Conservation (phyloP, 2,797 vertebrate species). For the Myotis myotis region DNA sequence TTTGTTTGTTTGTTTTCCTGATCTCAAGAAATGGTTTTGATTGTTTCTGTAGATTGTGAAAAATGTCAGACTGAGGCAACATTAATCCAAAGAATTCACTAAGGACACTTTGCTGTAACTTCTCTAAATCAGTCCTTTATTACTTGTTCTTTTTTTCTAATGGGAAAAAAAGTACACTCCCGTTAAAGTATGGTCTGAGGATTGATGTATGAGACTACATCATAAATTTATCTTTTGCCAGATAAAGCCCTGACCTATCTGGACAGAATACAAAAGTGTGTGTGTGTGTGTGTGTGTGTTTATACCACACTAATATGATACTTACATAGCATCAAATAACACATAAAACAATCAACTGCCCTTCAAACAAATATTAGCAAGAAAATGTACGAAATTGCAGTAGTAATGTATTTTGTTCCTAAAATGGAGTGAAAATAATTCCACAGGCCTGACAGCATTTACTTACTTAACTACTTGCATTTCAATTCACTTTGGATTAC, state of each 20-base stretch:
- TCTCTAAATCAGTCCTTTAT: slow-evolving; percentile 5
- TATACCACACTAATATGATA: background rate
- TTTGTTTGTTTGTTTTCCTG: slow-evolving; percentile 33
- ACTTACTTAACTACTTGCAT: slow-evolving; percentile 32
- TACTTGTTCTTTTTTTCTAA: slow-evolving; percentile 44
- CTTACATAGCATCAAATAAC: background rate
- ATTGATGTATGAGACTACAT: background rate
- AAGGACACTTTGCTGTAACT: background rate
- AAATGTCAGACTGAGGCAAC: background rate
- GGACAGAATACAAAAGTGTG: background rate
- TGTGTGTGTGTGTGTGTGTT: background rate
- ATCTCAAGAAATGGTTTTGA: slow-evolving; percentile 38
- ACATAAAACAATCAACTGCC: background rate
- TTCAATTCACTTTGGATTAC: background rate
- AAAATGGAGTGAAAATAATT: slow-evolving; percentile 37
- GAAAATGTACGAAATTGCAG: background rate
- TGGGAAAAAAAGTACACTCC: background rate
- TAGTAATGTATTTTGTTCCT: background rate
- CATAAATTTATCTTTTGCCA: background rate
- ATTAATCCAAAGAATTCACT: slow-evolving; percentile 42
- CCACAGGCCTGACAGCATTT: background rate
- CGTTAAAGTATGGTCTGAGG: background rate
- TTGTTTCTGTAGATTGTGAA: slow-evolving; percentile 29
- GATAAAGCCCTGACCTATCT: background rate
- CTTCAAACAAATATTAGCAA: background rate